These are phyloP conservation scores for Achroia grisella DNA, from an alignment of 1,140 invertebrate genomes.

Conservation along the genomic window DNA sequence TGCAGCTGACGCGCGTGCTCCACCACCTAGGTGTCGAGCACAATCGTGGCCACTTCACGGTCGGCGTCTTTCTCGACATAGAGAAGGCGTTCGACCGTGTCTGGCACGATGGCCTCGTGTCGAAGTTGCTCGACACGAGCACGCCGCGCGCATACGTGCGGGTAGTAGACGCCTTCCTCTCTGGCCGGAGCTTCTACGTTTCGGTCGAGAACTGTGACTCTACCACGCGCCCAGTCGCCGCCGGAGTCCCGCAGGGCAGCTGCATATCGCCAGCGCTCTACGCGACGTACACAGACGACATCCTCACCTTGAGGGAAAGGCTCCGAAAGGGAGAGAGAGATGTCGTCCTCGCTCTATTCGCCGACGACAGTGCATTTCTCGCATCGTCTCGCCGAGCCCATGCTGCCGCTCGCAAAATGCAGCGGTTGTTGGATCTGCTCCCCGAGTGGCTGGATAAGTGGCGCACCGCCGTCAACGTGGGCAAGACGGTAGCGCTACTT, in stretches of 20 bases:
- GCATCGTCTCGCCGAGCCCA: background rate
- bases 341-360: constrained; percentile 7
- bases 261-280: constrained; percentile 32
- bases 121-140: constrained; percentile 17
- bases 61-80: constrained; percentile 33
- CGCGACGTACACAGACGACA: constrained; percentile 30
- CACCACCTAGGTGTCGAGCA: constrained; percentile 3
- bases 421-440: too few relatives aligned
- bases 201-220: constrained; percentile 7
- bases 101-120: constrained; percentile 32
- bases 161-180: constrained; percentile 7
- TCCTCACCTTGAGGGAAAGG: constrained; percentile 20
- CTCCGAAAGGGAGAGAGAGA: constrained; percentile 4
- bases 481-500: too few relatives aligned
- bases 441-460: too few relatives aligned
- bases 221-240: background rate
- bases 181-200: constrained; percentile 7
- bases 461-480: too few relatives aligned
- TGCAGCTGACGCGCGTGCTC: constrained; percentile 19
- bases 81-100: constrained; percentile 42
- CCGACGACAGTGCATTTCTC: constrained; percentile 18
- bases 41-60: background rate
- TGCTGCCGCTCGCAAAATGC: too few relatives aligned
- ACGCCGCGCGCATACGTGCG: constrained; percentile 4
- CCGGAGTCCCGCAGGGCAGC: constrained; percentile 41